Evolutionary conservation across 2,113 vertebrate species (phyloP), one percentile per base, ranked within the genome.

Genomic region (Galemys pyrenaicus): DNA sequence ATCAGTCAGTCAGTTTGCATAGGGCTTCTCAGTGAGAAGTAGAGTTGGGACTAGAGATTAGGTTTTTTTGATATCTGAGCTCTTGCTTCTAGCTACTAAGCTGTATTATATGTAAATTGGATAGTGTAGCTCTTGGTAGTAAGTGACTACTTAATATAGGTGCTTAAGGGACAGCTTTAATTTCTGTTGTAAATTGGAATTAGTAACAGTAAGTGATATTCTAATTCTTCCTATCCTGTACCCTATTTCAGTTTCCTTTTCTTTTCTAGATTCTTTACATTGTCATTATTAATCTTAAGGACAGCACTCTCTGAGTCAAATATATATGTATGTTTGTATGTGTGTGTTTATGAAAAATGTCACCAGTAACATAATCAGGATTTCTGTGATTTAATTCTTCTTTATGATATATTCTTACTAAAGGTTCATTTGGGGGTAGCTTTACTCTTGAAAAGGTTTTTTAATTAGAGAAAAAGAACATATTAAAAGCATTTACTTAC

Each of bases 401-500:
- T 93, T 37, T 62, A 1, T 95, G n/a, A 9, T 82, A 1, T 79
- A 74, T 75, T 89, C 26, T 87, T 94, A 67, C n/a, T 88, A 80
- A 92, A 73, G 46, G 1, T 79, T 94, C 30, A 58, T 80, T 96
- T 92, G 86, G 89, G 85, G 44, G 30, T 96, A 78, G 16, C 8
- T 92, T 94, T 90, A 89, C 28, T 93, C n/a, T 13, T 92, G n/a
- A 37, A 70, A 41, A 46, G 92, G 32, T 41, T 26, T 89, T 90
- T 74, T 87, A 89, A 26, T 73, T 80, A 89, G 12, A 94, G 51
- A 94, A 90, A 77, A 93, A 83, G 19, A n/a, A n/a, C n/a, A 11
- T 87, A 39, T 82, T 89, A 91, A 93, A 93, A 86, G 81, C 6
- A 78, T 68, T 73, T 97, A 58, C 44, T 35, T 75, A 19, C 54